Evolutionary conservation across 2,888 invertebrate species (phyloP).

Genomic region (Hybos culiciformis): DNA sequence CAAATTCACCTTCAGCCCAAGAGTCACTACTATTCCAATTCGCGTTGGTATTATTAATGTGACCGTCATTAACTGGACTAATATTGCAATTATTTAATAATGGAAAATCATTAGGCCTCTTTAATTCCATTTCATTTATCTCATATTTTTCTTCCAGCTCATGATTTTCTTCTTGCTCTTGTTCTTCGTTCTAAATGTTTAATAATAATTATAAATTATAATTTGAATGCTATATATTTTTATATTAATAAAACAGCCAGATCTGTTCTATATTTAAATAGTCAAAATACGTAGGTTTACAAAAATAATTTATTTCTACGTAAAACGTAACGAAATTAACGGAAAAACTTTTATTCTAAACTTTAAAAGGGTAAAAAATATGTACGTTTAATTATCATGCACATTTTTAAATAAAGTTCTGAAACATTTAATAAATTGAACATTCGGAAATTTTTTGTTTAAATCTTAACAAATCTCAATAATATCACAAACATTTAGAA

Average conservation of each 20-base stretch:
- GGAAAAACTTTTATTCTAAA: too few relatives aligned
- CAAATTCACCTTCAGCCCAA: constrained; percentile 73
- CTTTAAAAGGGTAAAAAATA: too few relatives aligned
- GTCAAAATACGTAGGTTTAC: too few relatives aligned
- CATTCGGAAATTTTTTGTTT: neutral
- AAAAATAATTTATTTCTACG: too few relatives aligned
- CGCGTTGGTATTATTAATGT: constrained; percentile 31
- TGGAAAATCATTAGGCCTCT: constrained; percentile 31
- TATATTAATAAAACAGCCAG: neutral
- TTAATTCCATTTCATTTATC: constrained; percentile 23
- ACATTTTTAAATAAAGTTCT: neutral
- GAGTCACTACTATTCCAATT: constrained; percentile 39
- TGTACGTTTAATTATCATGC: too few relatives aligned
- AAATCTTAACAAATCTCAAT: too few relatives aligned
- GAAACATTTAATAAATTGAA: neutral
- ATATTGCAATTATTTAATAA: constrained; percentile 33
- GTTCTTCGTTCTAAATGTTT: constrained; percentile 28
- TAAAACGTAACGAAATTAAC: too few relatives aligned
- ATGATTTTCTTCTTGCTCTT: constrained; percentile 28
- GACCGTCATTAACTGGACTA: constrained; percentile 26
- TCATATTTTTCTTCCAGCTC: constrained; percentile 30
- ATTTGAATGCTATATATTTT: neutral
- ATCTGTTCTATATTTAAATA: too few relatives aligned
- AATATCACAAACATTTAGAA: too few relatives aligned
- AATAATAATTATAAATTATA: neutral